These are phyloP conservation scores for Psittacula echo DNA, from an alignment of 2,797 vertebrate genomes.

Conservation along the genomic window DNA sequence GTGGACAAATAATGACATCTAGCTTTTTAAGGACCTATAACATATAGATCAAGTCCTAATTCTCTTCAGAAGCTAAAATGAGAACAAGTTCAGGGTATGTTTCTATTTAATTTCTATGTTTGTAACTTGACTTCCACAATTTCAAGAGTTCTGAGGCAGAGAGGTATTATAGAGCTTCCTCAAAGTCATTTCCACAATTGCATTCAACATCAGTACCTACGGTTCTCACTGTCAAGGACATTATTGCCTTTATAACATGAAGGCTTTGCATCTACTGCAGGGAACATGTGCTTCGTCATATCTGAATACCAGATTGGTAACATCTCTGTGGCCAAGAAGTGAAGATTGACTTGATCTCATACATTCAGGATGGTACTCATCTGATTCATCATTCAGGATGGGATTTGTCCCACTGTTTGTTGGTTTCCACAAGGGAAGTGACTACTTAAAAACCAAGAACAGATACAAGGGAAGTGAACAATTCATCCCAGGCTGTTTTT, in stretches of 20 bases:
- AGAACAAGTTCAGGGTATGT: accelerated
- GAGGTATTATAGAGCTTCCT: neutral
- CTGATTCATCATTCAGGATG: neutral
- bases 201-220: neutral
- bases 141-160: neutral
- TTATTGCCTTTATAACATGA: neutral
- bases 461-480: neutral
- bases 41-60: accelerated
- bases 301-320: neutral
- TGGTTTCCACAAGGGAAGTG: neutral
- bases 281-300: neutral
- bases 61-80: neutral
- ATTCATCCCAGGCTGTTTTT: neutral
- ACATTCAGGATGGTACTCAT: neutral
- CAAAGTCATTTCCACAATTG: neutral
- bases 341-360: neutral
- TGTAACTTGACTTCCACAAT: neutral
- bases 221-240: neutral
- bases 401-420: neutral
- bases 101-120: neutral
- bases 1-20: neutral
- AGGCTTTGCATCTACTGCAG: neutral
- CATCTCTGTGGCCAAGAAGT: neutral
- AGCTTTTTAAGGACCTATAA: accelerated
- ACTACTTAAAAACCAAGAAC: neutral